Percentiles rank a stretch among this genome's conserved stretches.
Conservation (phyloP, 2,113 vertebrate species). For the Pionites leucogaster region DNA sequence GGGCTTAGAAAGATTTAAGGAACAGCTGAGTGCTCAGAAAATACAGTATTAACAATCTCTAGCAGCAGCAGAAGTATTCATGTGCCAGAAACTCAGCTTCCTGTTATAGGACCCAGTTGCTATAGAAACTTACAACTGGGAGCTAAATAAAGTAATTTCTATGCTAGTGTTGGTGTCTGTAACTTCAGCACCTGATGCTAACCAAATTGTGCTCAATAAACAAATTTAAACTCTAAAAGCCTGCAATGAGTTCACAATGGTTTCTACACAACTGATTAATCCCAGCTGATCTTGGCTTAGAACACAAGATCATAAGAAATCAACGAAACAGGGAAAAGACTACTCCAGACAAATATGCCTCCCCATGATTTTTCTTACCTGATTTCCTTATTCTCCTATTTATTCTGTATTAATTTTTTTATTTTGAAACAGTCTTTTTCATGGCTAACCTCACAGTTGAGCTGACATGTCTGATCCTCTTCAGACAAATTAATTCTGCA, state of each 20-base stretch:
- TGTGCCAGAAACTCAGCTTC: constrained; percentile 69
- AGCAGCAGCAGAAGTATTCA: constrained; percentile 32
- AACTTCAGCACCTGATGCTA: constrained; percentile 80
- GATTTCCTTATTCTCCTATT: constrained; percentile 58
- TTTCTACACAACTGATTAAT: constrained; percentile 78
- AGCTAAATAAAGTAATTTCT: constrained; percentile 84
- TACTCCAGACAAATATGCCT: constrained; percentile 40
- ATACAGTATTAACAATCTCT: constrained; percentile 51
- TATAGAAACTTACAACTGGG: constrained; percentile 84
- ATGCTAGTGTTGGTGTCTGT: constrained; percentile 77
- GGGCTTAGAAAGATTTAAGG: neutral
- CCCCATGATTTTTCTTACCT: constrained; percentile 50
- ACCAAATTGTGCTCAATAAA: constrained; percentile 81
- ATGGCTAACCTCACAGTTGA: constrained; percentile 23
- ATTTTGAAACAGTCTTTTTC: constrained; percentile 39
- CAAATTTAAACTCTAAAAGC: constrained; percentile 80
- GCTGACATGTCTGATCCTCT: constrained; percentile 54
- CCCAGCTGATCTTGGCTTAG: constrained; percentile 75
- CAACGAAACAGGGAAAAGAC: constrained; percentile 66
- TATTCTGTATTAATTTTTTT: constrained; percentile 2
- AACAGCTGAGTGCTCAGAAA: constrained; percentile 42
- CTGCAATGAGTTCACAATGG: constrained; percentile 64
- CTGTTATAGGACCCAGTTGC: constrained; percentile 75
- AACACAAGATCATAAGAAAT: constrained; percentile 69
- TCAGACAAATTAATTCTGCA: constrained; percentile 69